These are phyloP conservation scores for Lutjanus argentimaculatus DNA, from an alignment of 2,797 vertebrate genomes.

Conservation along the genomic window DNA sequence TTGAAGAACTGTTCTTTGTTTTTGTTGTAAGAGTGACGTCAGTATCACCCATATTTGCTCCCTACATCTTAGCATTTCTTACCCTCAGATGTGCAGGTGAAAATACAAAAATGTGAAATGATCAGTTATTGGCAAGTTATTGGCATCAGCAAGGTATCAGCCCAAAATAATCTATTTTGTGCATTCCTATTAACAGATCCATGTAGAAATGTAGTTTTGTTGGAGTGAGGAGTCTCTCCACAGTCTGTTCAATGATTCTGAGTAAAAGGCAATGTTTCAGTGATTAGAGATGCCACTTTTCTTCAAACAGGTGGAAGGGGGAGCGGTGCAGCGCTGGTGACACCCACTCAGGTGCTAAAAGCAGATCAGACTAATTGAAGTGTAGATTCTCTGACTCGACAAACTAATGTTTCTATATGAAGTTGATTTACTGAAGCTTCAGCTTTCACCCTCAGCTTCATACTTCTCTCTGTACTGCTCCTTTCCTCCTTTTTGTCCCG, in stretches of 20 bases:
- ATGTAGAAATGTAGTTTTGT: neutral
- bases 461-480: neutral
- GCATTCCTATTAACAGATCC: too few relatives aligned
- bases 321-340: conserved; percentile 58
- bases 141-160: too few relatives aligned
- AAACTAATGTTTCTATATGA: conserved; percentile 58
- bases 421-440: conserved; percentile 47
- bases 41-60: too few relatives aligned
- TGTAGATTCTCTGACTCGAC: conserved; percentile 54
- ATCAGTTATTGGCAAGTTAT: too few relatives aligned
- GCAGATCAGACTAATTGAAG: conserved; percentile 45
- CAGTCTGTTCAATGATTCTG: neutral
- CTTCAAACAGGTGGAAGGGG: conserved; percentile 77
- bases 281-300: conserved; percentile 71
- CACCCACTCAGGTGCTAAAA: conserved; percentile 77
- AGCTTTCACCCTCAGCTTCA: conserved; percentile 28
- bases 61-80: too few relatives aligned
- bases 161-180: too few relatives aligned
- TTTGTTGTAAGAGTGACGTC: too few relatives aligned
- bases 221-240: neutral
- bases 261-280: conserved; percentile 6
- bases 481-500: neutral
- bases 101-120: too few relatives aligned
- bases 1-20: too few relatives aligned
- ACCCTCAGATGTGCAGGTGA: too few relatives aligned